Evolutionary conservation across 2,113 vertebrate genomes (phyloP).

Genomic region (Oplegnathus fasciatus): DNA sequence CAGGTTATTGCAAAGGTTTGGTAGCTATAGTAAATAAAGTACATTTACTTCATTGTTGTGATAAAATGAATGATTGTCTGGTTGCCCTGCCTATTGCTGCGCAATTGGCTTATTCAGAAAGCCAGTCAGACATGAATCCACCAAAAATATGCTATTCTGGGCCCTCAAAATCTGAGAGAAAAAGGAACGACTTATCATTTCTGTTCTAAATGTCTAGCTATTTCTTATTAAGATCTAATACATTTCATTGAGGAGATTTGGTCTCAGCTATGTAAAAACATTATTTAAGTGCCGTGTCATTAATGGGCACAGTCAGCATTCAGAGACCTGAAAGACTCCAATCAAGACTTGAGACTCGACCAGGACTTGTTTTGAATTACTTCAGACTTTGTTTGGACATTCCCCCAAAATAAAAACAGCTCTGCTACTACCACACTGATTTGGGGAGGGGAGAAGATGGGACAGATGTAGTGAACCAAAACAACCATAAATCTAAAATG

Average conservation of each 20-base stretch:
- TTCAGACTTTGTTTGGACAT: constrained; percentile 28
- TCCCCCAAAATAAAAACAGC: constrained; percentile 30
- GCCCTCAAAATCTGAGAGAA: neutral
- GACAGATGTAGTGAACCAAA: constrained; percentile 27
- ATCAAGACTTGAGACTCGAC: constrained; percentile 10
- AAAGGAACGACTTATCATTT: neutral
- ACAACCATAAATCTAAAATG: constrained; percentile 19
- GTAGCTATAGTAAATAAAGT: constrained; percentile 9
- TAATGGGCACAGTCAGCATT: neutral
- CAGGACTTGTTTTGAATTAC: constrained; percentile 10
- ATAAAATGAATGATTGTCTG: neutral
- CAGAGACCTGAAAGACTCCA: constrained; percentile 5
- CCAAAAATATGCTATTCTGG: neutral
- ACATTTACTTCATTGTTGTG: neutral
- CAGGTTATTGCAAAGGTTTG: neutral
- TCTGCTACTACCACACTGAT: constrained; percentile 27
- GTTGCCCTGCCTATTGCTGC: constrained; percentile 24
- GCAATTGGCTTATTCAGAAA: constrained; percentile 26
- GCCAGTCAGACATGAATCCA: neutral
- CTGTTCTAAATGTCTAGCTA: neutral
- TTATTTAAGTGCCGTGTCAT: neutral
- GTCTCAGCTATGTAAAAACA: neutral
- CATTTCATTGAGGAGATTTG: neutral
- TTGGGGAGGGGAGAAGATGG: constrained; percentile 24
- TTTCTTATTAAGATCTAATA: neutral